Evolutionary conservation across 2,888 invertebrate species (phyloP), one percentile per base, ranked within the genome.

Genomic region (Cosmia trapezina): DNA sequence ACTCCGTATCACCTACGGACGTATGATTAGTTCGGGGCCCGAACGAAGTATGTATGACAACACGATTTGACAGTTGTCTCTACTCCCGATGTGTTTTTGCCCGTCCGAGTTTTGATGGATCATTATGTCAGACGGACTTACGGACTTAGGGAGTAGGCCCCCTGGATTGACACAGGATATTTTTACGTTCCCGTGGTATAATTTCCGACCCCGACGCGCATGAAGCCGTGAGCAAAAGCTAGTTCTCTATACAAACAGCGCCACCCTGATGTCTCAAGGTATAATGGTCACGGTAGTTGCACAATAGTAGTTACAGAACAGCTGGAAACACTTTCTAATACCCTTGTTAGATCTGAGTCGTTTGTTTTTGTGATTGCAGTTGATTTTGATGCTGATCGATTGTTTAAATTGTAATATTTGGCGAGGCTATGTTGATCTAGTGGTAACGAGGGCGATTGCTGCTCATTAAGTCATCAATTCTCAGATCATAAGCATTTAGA

Each of bases 251-350:
- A 0, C 49, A 8, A 43, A 9, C 54, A 65, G 56, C 19, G 28
- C 41, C 22, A 56, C 12, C 4, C 0, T 9, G 4, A 67, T 12
- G 47, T 14, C 0, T 47, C 53, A 19, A 22, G 33, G 8, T 53
- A 22, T 22, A 53, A 14, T 74, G 59, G 70, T 19, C 14, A 4
- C 6, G 0, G 4, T 14, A 4, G 14, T 79, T 76, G 12, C 76
- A 51, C 76, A 76, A 76, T 65, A 2, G 1, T 51, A 1, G 33
- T 28, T 53, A 68, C 22, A 47, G 5, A 43, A 56, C 65, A 11
- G 49, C n/a, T 73, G 9, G 69, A 4, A 43, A 47, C 47, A 57
- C 80, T 78, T 78, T 80, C 78, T 78, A 78, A 78, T 80, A 45
- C 49, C 37, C 74, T 79, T 62, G 75, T 80, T 66, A 47, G 33